Evolutionary conservation across 2,113 vertebrate genomes (phyloP).

Genomic region (Halcyon senegalensis): DNA sequence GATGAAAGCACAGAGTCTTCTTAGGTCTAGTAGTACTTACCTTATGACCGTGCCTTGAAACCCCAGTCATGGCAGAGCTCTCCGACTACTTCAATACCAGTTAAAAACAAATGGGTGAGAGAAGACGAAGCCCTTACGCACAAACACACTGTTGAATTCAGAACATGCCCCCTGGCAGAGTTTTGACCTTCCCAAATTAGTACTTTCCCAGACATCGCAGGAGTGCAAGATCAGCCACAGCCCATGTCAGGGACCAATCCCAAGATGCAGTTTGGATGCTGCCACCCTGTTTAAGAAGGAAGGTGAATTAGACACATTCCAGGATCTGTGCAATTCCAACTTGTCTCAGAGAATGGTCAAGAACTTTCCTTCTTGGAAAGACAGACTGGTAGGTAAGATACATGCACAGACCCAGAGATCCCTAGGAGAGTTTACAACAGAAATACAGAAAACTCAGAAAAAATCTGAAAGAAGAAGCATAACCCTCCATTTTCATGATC

Average conservation of each 20-base stretch:
- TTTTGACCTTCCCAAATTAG: neutral
- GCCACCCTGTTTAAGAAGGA: neutral
- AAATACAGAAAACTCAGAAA: neutral
- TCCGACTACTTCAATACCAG: neutral
- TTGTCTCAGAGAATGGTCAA: neutral
- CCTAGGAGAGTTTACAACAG: neutral
- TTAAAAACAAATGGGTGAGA: neutral
- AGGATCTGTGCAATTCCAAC: neutral
- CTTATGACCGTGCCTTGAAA: neutral
- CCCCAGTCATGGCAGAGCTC: neutral
- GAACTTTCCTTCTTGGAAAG: neutral
- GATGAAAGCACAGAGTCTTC: neutral
- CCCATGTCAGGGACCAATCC: rapidly evolving
- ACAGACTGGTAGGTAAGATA: neutral
- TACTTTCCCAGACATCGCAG: neutral
- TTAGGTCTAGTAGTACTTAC: neutral
- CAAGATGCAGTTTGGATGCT: neutral
- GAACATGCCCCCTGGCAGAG: too few relatives aligned
- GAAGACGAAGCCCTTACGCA: neutral
- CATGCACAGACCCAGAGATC: neutral
- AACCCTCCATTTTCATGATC: neutral
- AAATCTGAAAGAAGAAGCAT: neutral
- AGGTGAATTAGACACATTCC: neutral
- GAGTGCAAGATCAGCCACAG: neutral
- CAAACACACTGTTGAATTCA: neutral